A percentile compares a stretch with the other conserved stretches of the same genome.
phyloP scores from a whole-genome alignment of 2,797 vertebrate species.

The Fringilla coelebs region DNA sequence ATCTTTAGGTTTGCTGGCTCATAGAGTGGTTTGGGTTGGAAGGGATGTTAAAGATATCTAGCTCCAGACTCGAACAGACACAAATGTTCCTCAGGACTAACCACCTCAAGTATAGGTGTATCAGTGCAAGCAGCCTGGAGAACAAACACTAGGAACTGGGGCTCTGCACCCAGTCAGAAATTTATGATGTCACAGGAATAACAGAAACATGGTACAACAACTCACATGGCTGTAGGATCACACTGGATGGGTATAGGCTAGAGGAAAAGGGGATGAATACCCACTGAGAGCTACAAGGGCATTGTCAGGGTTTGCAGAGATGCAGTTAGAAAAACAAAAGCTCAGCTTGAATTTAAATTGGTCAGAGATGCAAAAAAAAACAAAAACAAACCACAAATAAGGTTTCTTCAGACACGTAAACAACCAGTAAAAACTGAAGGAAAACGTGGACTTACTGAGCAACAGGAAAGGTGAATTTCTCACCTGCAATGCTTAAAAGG shows the following conservation, averaged over 20 bases:
- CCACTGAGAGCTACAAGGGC: background rate
- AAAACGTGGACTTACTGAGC: background rate
- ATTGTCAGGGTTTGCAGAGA: background rate
- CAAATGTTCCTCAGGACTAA: background rate
- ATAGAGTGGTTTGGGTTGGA: background rate
- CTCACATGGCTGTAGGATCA: background rate
- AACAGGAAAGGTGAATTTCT: background rate
- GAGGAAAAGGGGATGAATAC: background rate
- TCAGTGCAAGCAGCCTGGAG: background rate
- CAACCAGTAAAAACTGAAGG: background rate
- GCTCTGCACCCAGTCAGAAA: background rate
- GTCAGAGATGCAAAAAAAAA: background rate
- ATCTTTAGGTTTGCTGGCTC: background rate
- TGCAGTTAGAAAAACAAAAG: background rate
- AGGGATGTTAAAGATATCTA: background rate
- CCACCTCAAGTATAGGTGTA: background rate
- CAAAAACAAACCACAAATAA: background rate
- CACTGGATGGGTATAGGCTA: background rate
- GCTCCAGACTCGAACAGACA: background rate
- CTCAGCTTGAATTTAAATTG: background rate
- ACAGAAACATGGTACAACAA: accelerated
- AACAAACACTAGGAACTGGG: background rate
- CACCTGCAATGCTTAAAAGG: background rate
- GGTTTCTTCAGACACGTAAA: background rate
- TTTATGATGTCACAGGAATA: background rate